These are phyloP conservation scores for Cephus spinipes DNA, from an alignment of 2,888 invertebrate species.

Conservation along the genomic window DNA sequence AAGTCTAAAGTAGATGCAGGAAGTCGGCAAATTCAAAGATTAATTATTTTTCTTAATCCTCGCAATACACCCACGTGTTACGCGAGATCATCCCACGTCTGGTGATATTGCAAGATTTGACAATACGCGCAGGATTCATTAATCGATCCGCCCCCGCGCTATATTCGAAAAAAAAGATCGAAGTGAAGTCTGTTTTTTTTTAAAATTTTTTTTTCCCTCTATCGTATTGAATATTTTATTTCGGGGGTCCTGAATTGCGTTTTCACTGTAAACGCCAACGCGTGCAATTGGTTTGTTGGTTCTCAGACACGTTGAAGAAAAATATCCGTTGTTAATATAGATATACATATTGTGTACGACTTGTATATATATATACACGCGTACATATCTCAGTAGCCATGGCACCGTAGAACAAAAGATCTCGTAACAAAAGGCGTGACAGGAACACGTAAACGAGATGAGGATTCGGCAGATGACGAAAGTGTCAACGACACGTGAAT, in stretches of 20 bases:
- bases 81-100: background rate
- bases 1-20: background rate
- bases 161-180: too few relatives aligned
- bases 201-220: too few relatives aligned
- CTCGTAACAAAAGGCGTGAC: background rate
- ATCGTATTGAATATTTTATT: too few relatives aligned
- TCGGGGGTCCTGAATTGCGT: too few relatives aligned
- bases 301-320: background rate
- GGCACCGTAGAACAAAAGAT: background rate
- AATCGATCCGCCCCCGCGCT: too few relatives aligned
- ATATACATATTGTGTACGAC: background rate
- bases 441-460: background rate
- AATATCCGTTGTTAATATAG: background rate
- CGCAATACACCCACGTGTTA: too few relatives aligned
- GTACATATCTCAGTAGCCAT: background rate
- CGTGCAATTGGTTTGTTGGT: background rate
- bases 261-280: background rate
- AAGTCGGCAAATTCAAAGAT: background rate
- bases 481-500: background rate
- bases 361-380: too few relatives aligned
- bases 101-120: background rate
- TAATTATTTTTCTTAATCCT: background rate
- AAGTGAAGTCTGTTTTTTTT: too few relatives aligned
- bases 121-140: background rate
- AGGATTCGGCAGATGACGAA: background rate